Conservation (phyloP, 2,113 vertebrate species). For the Parus major region DNA sequence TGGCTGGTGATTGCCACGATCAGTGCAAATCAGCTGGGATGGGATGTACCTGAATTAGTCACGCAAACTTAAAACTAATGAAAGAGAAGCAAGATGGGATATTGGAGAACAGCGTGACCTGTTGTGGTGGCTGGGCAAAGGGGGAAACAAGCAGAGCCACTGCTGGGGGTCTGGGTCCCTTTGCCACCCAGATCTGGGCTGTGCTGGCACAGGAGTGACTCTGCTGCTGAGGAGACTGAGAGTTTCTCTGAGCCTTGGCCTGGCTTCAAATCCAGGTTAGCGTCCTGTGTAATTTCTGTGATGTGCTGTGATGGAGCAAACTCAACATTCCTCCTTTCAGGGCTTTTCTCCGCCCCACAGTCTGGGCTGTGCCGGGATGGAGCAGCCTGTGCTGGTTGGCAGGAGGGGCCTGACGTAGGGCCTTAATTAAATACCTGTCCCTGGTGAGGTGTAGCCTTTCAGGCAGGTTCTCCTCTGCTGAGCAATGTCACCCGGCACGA, state of each 20-base stretch:
- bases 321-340: background rate
- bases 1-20: background rate
- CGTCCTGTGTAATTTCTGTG: background rate
- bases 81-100: background rate
- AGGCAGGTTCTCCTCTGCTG: slow-evolving; percentile 1
- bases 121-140: background rate
- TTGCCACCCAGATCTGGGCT: background rate
- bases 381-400: background rate
- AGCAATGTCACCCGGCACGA: background rate
- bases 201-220: background rate
- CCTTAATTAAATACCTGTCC: background rate
- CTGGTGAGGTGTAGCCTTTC: background rate
- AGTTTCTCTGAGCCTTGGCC: background rate
- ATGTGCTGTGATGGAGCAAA: background rate
- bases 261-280: slow-evolving; percentile 43
- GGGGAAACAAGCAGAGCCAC: background rate
- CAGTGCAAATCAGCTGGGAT: background rate
- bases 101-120: background rate
- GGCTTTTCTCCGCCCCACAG: background rate
- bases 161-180: background rate
- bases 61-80: background rate
- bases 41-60: background rate
- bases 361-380: background rate
- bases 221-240: slow-evolving; percentile 26
- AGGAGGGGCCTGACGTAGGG: background rate